These are phyloP conservation scores for Lepidotrigona ventralis DNA, from an alignment of 1,140 invertebrate genomes.

Conservation along the genomic window DNA sequence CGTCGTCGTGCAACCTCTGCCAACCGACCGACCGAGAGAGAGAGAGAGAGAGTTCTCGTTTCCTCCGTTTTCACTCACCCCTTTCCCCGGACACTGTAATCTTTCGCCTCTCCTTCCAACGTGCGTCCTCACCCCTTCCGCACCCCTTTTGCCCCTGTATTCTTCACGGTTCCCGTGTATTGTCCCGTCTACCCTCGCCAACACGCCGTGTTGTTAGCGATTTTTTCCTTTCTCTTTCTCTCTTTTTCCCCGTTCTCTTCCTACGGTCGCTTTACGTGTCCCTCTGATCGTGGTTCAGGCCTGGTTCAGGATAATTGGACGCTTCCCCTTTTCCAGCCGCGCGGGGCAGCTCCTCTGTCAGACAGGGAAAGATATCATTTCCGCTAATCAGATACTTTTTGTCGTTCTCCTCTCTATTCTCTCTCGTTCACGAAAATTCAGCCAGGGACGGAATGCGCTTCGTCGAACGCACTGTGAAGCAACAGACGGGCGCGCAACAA, in stretches of 20 bases:
- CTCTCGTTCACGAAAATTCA: too few relatives aligned
- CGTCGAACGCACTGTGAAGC: too few relatives aligned
- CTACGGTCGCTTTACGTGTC: not conserved
- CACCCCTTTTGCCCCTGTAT: not conserved
- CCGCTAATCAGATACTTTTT: too few relatives aligned
- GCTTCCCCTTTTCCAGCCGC: not conserved
- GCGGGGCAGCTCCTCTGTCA: not conserved
- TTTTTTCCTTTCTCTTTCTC: not conserved
- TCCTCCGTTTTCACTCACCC: conserved; percentile 27
- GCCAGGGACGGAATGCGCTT: not conserved
- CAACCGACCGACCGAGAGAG: conserved; percentile 3
- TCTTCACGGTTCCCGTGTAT: not conserved
- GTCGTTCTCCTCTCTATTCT: too few relatives aligned
- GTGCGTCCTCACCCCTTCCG: not conserved
- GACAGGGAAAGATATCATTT: too few relatives aligned
- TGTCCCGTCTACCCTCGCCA: not conserved
- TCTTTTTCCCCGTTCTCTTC: too few relatives aligned
- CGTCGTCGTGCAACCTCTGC: conserved; percentile 30
- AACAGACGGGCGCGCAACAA: too few relatives aligned
- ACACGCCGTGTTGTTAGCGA: not conserved
- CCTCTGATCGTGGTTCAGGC: not conserved
- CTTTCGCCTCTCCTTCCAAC: conserved; percentile 23
- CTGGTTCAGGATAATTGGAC: conserved; percentile 4
- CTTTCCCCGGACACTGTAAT: conserved; percentile 25
- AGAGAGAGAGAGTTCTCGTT: not conserved